Percentiles rank a stretch among this genome's conserved stretches.
Conservation (phyloP, 2,797 vertebrate genomes). For the Neostethus bicornis region DNA sequence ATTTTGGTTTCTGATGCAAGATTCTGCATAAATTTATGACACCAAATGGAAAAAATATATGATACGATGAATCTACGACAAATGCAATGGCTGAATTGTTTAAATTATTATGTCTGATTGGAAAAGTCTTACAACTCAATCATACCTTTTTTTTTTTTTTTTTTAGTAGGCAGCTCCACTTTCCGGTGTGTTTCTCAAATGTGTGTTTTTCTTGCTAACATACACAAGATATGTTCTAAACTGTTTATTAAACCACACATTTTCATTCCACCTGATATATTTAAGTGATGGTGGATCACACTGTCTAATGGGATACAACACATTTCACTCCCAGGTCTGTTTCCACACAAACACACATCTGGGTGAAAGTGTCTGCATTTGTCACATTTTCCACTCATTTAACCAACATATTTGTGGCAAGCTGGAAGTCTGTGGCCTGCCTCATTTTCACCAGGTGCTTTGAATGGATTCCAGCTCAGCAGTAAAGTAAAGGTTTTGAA, state of each 20-base stretch:
- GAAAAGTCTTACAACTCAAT: too few relatives aligned
- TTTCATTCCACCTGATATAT: not conserved
- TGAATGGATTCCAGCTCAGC: slow-evolving; percentile 24
- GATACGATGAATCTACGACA: too few relatives aligned
- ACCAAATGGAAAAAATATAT: not conserved
- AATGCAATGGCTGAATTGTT: not conserved
- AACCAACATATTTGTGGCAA: not conserved
- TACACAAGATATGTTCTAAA: not conserved
- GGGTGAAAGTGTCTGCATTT: not conserved
- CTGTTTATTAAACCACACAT: not conserved
- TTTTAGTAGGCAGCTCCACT: too few relatives aligned
- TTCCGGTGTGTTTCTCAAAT: too few relatives aligned
- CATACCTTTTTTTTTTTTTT: too few relatives aligned
- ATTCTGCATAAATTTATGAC: not conserved
- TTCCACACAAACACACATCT: not conserved
- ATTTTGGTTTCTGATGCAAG: not conserved
- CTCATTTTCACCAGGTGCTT: slow-evolving; percentile 16
- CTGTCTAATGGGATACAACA: not conserved
- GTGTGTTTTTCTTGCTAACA: too few relatives aligned
- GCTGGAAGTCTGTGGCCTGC: not conserved
- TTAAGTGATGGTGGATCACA: not conserved
- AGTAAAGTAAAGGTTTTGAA: not conserved
- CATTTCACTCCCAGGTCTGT: not conserved
- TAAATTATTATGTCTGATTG: not conserved
- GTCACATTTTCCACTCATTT: slow-evolving; percentile 14